These are phyloP conservation scores for Montipora sp. DNA, from an alignment of 64 coral and sea anemone species.

Conservation along the genomic window DNA sequence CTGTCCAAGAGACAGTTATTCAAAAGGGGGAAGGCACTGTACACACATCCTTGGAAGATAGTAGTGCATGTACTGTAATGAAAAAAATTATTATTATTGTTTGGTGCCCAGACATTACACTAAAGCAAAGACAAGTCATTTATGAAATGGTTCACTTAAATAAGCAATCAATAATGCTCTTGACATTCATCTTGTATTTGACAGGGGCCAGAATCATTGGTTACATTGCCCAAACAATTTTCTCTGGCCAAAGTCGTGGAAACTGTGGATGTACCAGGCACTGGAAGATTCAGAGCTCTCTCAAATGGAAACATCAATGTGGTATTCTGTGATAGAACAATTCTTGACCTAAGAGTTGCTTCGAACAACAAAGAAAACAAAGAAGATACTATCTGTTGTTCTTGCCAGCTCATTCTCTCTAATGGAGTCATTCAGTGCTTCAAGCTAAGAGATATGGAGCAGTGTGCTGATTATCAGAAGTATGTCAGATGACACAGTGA, in stretches of 20 bases:
- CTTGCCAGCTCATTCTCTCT: slow-evolving; percentile 42
- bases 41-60: too few relatives aligned
- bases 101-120: too few relatives aligned
- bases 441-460: neutral
- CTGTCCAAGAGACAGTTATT: too few relatives aligned
- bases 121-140: too few relatives aligned
- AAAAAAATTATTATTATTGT: too few relatives aligned
- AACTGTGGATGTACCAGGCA: slow-evolving; percentile 33
- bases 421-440: slow-evolving; percentile 39
- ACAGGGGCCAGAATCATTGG: neutral
- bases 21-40: too few relatives aligned
- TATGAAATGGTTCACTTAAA: too few relatives aligned
- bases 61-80: too few relatives aligned
- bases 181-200: neutral
- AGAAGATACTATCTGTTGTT: neutral
- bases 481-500: neutral
- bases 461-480: slow-evolving; percentile 19
- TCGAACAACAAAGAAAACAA: slow-evolving; percentile 17
- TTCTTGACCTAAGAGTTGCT: slow-evolving; percentile 32
- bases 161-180: too few relatives aligned
- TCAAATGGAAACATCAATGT: slow-evolving; percentile 64
- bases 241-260: slow-evolving; percentile 8
- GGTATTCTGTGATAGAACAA: slow-evolving; percentile 65
- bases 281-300: slow-evolving; percentile 59
- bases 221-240: neutral